Evolutionary conservation across 1,140 invertebrate genomes (phyloP), one percentile per base, ranked within the genome.

Genomic region (Rhagoletis pomonella): DNA sequence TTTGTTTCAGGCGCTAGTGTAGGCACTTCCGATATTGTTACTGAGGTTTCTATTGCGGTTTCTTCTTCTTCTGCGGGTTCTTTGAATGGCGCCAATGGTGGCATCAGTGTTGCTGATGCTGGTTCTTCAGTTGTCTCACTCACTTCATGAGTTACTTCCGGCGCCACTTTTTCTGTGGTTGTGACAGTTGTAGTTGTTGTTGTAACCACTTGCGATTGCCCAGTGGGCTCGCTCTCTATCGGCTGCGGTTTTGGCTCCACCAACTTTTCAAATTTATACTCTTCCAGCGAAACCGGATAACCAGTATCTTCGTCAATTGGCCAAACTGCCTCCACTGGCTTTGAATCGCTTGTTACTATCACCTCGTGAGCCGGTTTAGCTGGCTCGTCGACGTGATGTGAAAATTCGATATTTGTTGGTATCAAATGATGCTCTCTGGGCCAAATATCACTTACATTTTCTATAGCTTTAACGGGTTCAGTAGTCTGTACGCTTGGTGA

Each of bases 391-490:
- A 17, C 47, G 60, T 92, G 92, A 60, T 92, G 89, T 10, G 92
- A 93, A 89, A 92, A 92, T 84, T 92, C 92, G 89, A 93, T 93
- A 67, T 92, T 89, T 64, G 91, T 91, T 73, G 90, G 88, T 39
- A 88, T 62, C 42, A 93, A 86, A 88, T 93, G 91, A 88, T 93
- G 90, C 89, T 92, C 90, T 65, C 87, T 39, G 55, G 92, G 92
- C 92, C 92, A 93, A 88, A 93, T 93, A 29, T 92, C 91, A 29
- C 89, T 85, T 65, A 93, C 90, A 87, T 93, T 89, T 89, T 93
- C 90, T 6, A 92, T 89, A 44, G 87, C 86, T 86, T 44, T 59
- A 44, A 12, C 14, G 7, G 89, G 81, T 87, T 87, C 87, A 29
- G 47, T 64, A 3, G 1, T 81, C 58, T 64, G 58, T 65, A 85